These are phyloP conservation scores for Trogon surrucura DNA, from an alignment of 2,113 vertebrate species.

Conservation along the genomic window DNA sequence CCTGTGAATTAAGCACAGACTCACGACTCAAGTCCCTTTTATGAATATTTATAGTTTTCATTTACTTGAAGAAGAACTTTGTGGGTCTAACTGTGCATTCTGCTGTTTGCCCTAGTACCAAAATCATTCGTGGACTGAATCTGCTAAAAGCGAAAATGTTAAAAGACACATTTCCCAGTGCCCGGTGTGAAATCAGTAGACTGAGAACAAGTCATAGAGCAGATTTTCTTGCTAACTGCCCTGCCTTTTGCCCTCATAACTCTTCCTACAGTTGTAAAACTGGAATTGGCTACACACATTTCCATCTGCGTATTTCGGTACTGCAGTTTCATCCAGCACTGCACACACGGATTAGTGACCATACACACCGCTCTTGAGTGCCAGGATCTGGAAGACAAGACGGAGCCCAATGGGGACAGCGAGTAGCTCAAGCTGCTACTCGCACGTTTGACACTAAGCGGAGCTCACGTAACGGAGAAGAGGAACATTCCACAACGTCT, in stretches of 20 bases:
- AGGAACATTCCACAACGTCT: rapidly evolving
- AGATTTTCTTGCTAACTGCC: not conserved
- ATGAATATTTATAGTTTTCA: not conserved
- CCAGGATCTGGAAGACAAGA: not conserved
- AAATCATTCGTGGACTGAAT: not conserved
- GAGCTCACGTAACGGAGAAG: slow-evolving; percentile 43
- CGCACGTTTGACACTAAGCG: not conserved
- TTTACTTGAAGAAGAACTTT: not conserved
- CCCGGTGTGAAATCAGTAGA: not conserved
- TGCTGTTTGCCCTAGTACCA: not conserved
- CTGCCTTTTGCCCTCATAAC: not conserved
- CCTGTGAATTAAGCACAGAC: not conserved
- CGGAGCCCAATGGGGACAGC: not conserved
- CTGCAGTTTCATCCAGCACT: not conserved
- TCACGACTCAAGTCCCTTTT: not conserved
- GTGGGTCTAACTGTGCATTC: not conserved
- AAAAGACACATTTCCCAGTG: not conserved
- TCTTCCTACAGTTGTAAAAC: not conserved
- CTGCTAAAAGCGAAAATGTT: not conserved
- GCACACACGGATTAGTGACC: not conserved
- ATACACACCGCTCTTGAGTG: not conserved
- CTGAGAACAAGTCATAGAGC: not conserved
- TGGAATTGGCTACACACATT: not conserved
- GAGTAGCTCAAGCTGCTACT: not conserved
- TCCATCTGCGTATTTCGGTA: not conserved